Evolutionary conservation across 2,888 invertebrate genomes (phyloP).

Genomic region (Drosophila melanosoma): DNA sequence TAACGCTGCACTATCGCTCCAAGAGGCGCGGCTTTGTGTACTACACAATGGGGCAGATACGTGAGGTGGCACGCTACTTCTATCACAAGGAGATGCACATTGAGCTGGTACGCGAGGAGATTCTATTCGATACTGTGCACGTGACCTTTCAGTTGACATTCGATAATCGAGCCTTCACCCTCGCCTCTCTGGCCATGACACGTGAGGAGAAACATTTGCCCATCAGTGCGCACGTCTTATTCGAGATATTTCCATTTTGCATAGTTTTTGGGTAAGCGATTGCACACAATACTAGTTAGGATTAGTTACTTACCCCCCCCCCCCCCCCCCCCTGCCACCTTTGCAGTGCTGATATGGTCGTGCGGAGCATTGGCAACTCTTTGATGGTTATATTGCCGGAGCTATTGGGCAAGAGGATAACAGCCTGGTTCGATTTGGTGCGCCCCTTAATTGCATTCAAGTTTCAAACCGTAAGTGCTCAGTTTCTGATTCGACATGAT

Average conservation of each 20-base stretch:
- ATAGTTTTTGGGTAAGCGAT: conserved; percentile 94
- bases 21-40: conserved; percentile 97
- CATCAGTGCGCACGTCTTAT: conserved; percentile 94
- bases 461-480: conserved; percentile 93
- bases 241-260: conserved; percentile 99
- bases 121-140: conserved; percentile 95
- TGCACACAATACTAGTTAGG: background rate
- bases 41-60: conserved; percentile 98
- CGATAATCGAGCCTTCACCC: conserved; percentile 95
- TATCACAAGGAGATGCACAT: conserved; percentile 98
- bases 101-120: conserved; percentile 94
- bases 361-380: conserved; percentile 95
- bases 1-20: conserved; percentile 96
- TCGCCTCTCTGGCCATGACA: conserved; percentile 93
- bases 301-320: background rate
- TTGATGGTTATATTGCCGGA: conserved; percentile 95
- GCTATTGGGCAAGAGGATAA: conserved; percentile 94
- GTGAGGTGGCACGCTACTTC: conserved; percentile 96
- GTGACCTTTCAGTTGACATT: conserved; percentile 97
- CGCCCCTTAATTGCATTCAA: conserved; percentile 97
- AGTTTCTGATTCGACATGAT: background rate
- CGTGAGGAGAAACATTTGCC: conserved; percentile 95
- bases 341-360: conserved; percentile 93
- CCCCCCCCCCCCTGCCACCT: too few relatives aligned
- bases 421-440: conserved; percentile 95